Evolutionary conservation across 2,113 vertebrate species (phyloP).

Genomic region (Mesoclemmys tuberculata): DNA sequence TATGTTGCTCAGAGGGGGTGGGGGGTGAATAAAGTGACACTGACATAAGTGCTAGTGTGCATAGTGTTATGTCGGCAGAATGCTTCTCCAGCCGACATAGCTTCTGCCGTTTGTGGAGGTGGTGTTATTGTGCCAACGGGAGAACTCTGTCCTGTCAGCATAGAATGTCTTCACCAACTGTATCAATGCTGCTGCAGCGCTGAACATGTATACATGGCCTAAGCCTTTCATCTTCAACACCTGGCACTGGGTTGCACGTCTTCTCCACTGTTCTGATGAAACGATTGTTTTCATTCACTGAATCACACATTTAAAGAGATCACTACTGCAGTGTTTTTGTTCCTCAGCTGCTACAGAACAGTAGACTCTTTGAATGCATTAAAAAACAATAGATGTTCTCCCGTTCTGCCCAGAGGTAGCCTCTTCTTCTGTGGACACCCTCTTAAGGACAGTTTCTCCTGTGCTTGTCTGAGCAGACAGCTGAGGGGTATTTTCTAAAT

Average conservation of each 20-base stretch:
- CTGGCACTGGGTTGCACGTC: neutral
- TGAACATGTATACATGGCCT: no score
- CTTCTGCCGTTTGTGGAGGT: no score
- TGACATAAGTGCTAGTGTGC: no score
- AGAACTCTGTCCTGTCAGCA: no score
- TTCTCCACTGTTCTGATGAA: neutral
- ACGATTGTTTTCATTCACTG: neutral
- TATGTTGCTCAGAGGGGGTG: no score
- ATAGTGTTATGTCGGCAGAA: no score
- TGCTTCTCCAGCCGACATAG: no score
- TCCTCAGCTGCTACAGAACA: neutral
- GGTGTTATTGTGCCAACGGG: no score
- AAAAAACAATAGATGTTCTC: neutral
- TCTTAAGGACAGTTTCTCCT: neutral
- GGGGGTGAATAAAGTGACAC: no score
- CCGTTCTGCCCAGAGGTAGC: no score
- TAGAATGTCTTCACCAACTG: no score
- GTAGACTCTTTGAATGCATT: neutral
- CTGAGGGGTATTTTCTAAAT: neutral
- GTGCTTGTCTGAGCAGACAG: neutral
- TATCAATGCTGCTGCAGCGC: no score
- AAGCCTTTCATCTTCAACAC: neutral
- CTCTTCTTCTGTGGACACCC: neutral
- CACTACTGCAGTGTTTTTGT: neutral
- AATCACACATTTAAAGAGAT: neutral